These are phyloP conservation scores for Baronia brevicornis DNA, from an alignment of 2,888 invertebrate genomes.

Conservation along the genomic window DNA sequence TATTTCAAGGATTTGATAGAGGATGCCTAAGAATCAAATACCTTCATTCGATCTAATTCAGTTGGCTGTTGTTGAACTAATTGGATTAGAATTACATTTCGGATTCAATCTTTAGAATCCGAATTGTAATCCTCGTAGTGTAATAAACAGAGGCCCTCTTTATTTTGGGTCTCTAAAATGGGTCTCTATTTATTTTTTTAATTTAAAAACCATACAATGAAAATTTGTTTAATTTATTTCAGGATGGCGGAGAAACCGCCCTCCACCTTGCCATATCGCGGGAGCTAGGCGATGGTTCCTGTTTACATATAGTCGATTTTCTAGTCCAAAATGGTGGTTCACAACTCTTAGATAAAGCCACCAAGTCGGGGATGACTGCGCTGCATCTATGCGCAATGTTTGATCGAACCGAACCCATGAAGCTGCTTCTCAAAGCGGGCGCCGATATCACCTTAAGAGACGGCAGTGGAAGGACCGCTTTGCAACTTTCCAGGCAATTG, in stretches of 20 bases:
- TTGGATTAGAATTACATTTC: too few species aligned
- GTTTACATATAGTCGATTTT: conserved; percentile 93
- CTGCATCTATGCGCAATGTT: conserved; percentile 92
- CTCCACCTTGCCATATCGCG: conserved; percentile 90
- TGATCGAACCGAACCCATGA: conserved; percentile 95
- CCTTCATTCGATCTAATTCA: too few species aligned
- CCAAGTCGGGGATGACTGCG: conserved; percentile 79
- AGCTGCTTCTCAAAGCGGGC: conserved; percentile 89
- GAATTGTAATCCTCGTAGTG: too few species aligned
- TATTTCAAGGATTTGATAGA: too few species aligned
- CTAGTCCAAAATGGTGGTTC: conserved; percentile 87
- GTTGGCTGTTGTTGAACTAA: too few species aligned
- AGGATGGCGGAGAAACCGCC: conserved; percentile 91
- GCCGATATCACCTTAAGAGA: conserved; percentile 90
- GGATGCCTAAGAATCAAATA: too few species aligned
- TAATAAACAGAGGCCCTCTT: too few species aligned
- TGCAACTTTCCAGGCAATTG: conserved; percentile 92
- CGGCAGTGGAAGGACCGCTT: conserved; percentile 87
- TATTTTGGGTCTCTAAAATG: too few species aligned
- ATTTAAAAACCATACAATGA: too few species aligned
- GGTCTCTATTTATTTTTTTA: too few species aligned
- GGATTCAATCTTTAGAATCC: too few species aligned
- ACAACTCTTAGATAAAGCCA: conserved; percentile 69
- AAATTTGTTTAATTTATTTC: conserved; percentile 23
- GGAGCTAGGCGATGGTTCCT: conserved; percentile 86